Evolutionary conservation across 2,888 invertebrate genomes (phyloP).

Genomic region (Hyalella azteca): DNA sequence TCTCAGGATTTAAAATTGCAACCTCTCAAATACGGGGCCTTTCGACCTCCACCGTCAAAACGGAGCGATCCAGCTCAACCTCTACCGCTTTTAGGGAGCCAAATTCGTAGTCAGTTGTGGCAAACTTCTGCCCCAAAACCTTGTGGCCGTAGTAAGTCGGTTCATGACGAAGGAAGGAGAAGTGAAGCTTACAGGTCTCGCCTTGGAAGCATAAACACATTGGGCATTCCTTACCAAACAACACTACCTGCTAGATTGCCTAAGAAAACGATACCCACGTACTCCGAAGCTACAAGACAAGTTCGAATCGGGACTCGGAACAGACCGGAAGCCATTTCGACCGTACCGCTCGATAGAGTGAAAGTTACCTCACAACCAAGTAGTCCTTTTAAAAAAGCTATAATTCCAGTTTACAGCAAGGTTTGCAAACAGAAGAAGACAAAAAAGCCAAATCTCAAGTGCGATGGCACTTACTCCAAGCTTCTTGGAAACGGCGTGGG

Average conservation of each 20-base stretch:
- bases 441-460: slow-evolving; percentile 1
- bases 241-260: slow-evolving; percentile 35
- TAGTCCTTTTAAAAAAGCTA: slow-evolving; percentile 9
- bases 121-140: slow-evolving; percentile 11
- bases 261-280: slow-evolving; percentile 12
- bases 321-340: slow-evolving; percentile 5
- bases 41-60: slow-evolving; percentile 12
- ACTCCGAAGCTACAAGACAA: not conserved
- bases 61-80: slow-evolving; percentile 17
- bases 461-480: not conserved
- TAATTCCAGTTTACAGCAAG: slow-evolving; percentile 50
- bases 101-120: slow-evolving; percentile 22
- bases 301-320: not conserved
- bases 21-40: not conserved
- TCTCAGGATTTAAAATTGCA: too few species aligned
- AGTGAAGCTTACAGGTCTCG: slow-evolving; percentile 16
- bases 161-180: slow-evolving; percentile 21
- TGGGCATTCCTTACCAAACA: slow-evolving; percentile 40
- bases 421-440: slow-evolving; percentile 50
- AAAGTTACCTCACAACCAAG: not conserved
- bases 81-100: slow-evolving; percentile 1
- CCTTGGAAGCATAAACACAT: slow-evolving; percentile 35
- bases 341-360: slow-evolving; percentile 13
- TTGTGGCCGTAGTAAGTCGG: not conserved
- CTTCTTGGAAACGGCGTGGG: not conserved